Evolutionary conservation across 23 tunicate genomes (phyloP), one percentile per base, ranked within the genome.

Genomic region (Aplidium turbinatum): DNA sequence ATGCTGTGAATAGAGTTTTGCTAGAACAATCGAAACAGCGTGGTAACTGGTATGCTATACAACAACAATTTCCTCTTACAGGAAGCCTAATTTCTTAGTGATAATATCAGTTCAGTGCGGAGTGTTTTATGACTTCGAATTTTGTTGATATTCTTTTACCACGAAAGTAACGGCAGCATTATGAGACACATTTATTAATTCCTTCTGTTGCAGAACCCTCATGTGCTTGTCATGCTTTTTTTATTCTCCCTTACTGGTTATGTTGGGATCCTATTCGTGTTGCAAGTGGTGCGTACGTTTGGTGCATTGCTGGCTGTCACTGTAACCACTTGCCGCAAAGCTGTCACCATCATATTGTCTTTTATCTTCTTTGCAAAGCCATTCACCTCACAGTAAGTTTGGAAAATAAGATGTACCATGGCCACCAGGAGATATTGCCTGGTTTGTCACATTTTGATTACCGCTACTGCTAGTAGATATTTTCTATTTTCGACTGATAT

Each of bases 251-350:
- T 87, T 28, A 56, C 86, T 47, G 95, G 95, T 5, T 87, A 87
- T 55, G 52, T 87, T 28, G 95, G 95, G 1, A 67, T 87, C 5
- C 58, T 33, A 31, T 87, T 87, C 66, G 95, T 87, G 18, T 57
- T 87, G 21, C 81, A 75, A 23, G 57, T 87, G n/a, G 95, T 87
- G 4, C 57, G 86, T 57, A 73, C 76, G 5, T 87, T 80, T 75
- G 95, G 95, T 68, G 95, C 95, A 19, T 46, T 87, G 47, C 55
- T 83, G 13, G 95, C 95, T 33, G 95, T 87, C 51, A 87, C 95
- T 46, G 95, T 87, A 13, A 81, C 95, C 16, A 87, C 95, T 33
- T 81, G 85, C 34, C 61, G 95, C 52, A 87, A 87, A 81, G 87
- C 87, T 6, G 78, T 87, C 23, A 80, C 95, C 26, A 81, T 87